A percentile compares a stretch with the other conserved stretches of the same genome.
These are phyloP conservation scores for Sapayoa aenigma DNA, from an alignment of 2,113 vertebrate species.

Conservation along the genomic window DNA sequence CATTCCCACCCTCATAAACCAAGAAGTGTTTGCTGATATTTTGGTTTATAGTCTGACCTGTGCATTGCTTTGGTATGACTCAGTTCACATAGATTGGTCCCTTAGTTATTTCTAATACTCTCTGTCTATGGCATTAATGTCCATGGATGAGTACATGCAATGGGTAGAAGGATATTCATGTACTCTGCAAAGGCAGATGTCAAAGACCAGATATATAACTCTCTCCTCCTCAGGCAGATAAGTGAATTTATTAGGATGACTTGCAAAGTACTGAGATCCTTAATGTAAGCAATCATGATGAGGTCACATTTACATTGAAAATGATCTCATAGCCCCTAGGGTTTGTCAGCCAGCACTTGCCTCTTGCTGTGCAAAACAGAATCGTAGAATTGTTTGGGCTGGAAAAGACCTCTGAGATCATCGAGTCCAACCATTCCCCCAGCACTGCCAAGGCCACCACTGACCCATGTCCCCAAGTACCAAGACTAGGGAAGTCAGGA, in stretches of 20 bases:
- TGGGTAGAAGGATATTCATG: neutral
- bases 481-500: fast-evolving
- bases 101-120: neutral
- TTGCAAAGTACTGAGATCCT: conserved; percentile 18
- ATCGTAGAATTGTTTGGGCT: neutral
- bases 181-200: neutral
- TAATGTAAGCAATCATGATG: conserved; percentile 9
- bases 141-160: fast-evolving
- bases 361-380: neutral
- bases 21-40: neutral
- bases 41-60: neutral
- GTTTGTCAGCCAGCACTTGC: neutral
- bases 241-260: conserved; percentile 37
- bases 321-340: conserved; percentile 11
- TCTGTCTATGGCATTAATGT: fast-evolving
- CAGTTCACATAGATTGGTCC: neutral
- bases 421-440: fast-evolving
- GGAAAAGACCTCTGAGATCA: neutral
- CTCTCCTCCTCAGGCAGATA: neutral
- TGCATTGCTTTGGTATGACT: neutral
- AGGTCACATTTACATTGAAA: conserved; percentile 42
- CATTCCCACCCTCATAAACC: neutral
- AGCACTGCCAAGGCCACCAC: neutral
- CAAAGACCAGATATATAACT: neutral
- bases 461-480: neutral